These are phyloP conservation scores for Drosophila neoperkinsi DNA, from an alignment of 2,888 invertebrate genomes.

Conservation along the genomic window DNA sequence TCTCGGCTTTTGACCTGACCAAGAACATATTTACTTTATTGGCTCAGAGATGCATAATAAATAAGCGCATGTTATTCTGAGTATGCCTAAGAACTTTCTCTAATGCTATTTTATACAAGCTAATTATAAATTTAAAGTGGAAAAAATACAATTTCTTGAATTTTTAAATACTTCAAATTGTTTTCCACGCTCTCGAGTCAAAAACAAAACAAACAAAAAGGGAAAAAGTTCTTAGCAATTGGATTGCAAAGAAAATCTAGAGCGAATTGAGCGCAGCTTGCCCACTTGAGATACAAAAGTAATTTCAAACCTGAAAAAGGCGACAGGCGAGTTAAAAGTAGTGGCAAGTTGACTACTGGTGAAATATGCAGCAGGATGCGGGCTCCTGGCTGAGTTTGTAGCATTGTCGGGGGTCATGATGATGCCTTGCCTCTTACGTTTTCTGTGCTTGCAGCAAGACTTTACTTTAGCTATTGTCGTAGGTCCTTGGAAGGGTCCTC, in stretches of 20 bases:
- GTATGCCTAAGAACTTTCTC: neutral
- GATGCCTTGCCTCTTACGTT: slow-evolving; percentile 31
- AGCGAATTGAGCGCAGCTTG: slow-evolving; percentile 28
- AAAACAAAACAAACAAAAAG: neutral
- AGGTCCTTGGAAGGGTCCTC: slow-evolving; percentile 67
- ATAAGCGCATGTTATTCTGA: neutral
- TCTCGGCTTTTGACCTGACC: neutral
- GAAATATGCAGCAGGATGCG: slow-evolving; percentile 16
- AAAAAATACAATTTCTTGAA: neutral
- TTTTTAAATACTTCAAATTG: neutral
- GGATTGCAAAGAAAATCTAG: slow-evolving; percentile 6
- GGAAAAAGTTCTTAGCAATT: neutral
- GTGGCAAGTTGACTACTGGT: slow-evolving; percentile 23
- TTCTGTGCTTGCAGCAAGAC: slow-evolving; percentile 43
- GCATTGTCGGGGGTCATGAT: slow-evolving; percentile 41
- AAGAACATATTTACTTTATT: neutral
- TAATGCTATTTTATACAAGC: neutral
- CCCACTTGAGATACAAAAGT: slow-evolving; percentile 41
- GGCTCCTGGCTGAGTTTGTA: slow-evolving; percentile 35
- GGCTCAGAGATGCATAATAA: neutral
- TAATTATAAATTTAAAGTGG: neutral
- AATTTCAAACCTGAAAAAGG: slow-evolving; percentile 43
- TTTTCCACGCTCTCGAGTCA: neutral
- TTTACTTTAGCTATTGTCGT: slow-evolving; percentile 71
- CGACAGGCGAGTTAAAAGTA: slow-evolving; percentile 16